A percentile compares a stretch with the other conserved stretches of the same genome.
phyloP scores from a whole-genome alignment of 2,113 vertebrate species.

The Octodon degus region DNA sequence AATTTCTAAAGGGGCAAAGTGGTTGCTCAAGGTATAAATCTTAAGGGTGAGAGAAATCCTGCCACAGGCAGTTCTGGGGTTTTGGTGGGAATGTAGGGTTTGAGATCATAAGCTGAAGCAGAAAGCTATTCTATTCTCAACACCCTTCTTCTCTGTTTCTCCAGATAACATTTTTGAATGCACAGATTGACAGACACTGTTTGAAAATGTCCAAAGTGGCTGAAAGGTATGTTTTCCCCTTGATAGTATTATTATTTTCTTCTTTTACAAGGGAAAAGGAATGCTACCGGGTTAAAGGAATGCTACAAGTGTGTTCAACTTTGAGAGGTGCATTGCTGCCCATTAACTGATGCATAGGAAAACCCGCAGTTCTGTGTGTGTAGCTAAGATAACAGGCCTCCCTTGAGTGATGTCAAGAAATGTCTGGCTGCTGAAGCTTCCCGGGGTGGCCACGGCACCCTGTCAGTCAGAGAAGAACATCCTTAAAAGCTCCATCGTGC shows the following conservation, averaged over 20 bases:
- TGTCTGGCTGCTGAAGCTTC: neutral
- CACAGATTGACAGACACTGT: conserved; percentile 97
- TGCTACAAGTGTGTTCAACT: neutral
- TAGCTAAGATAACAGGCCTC: neutral
- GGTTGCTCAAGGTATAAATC: neutral
- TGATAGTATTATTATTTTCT: neutral
- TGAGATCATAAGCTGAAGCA: neutral
- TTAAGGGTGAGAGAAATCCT: neutral
- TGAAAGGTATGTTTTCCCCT: conserved; percentile 91
- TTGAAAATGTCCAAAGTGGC: conserved; percentile 99
- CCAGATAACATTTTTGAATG: conserved; percentile 95
- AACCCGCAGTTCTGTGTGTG: neutral
- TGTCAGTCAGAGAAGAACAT: conserved; percentile 58
- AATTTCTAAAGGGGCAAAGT: neutral
- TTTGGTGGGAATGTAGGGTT: neutral
- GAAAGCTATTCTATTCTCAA: conserved; percentile 57
- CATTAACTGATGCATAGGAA: neutral
- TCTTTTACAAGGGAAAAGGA: conserved; percentile 43
- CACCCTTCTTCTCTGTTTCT: conserved; percentile 76
- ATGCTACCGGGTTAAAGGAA: neutral
- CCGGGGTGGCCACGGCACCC: neutral
- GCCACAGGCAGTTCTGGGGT: neutral
- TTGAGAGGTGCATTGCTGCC: neutral
- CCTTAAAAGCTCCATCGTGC: conserved; percentile 2
- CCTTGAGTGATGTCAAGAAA: conserved; percentile 45